Evolutionary conservation across 2,797 vertebrate species (phyloP), one percentile per base, ranked within the genome.

Genomic region (Margarornis squamiger): DNA sequence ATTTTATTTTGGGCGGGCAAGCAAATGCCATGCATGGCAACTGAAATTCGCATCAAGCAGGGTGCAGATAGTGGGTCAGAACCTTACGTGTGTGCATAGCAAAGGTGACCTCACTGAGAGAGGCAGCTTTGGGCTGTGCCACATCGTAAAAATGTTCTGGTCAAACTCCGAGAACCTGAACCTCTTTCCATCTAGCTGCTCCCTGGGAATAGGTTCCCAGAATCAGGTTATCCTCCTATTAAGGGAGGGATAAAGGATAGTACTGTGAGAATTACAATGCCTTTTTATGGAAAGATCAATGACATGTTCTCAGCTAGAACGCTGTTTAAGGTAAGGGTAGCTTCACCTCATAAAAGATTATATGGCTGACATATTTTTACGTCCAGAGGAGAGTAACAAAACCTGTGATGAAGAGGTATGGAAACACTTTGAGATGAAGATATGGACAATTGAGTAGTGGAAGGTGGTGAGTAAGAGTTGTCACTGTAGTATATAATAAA

Each of bases 231-330:
- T 92, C 52, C 52, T 92, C 62, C 72, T 91, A 45, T 94, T 94
- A 93, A 92, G 36, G 39, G 46, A 77, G 71, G 27, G 71, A 87
- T 89, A 93, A 94, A 94, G 61, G 65, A 72, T 36, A 87, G 75
- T 30, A 62, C 86, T 87, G 65, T 1, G 12, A 85, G 72, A 93
- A 93, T 96, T 94, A 94, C 86, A 96, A 52, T 87, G 61, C n/a
- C 38, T 82, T 92, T 96, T 95, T 92, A 96, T 93, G 88, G 96
- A 74, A 94, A 95, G 95, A 96, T 96, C 95, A 95, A 96, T 97
- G 93, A 49, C 84, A 92, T 4, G 12, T 87, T 62, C 93, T 82
- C 71, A 74, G 59, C 57, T 82, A 82, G 83, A 95, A 93, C 52
- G 81, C 88, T 92, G 83, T 26, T 90, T 96, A 94, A 95, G 92